Base-by-base conservation (phyloP, 2,888 invertebrate species). In the Brachylomia viminalis region DNA sequence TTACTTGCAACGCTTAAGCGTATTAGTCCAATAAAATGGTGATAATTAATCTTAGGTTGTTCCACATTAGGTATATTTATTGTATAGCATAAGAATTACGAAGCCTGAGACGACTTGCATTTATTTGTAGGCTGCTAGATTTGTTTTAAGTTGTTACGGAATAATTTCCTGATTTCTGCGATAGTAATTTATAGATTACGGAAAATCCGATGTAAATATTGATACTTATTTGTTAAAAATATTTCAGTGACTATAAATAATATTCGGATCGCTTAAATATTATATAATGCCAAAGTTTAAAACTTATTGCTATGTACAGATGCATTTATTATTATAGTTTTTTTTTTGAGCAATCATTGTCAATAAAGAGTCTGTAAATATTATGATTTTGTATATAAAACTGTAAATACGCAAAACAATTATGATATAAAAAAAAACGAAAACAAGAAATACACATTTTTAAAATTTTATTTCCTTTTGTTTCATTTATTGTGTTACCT, bases 251-350 rank as follows among this genome's bases (percentile, higher is more conserved):
- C 75, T 85, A 77, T 77, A 85, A 83, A 88, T 82, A 85, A 72
- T 84, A 86, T 85, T 90, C 86, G 86, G 83, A 89, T 90, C 86
- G 88, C 90, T 85, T 88, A 87, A 88, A 88, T 90, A 87, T 87
- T 88, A 87, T 94, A 94, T 94, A 95, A 96, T 96, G 95, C 96
- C 96, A 96, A 96, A 96, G 96, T 95, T 96, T 92, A 92, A 94
- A 95, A 94, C 93, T 93, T 93, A 92, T 93, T 94, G 94, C 93
- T 92, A 92, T 95, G 95, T 95, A 95, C 94, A 95, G 92, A 94
- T 92, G 95, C 93, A 94, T 93, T 93, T 94, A 95, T 95, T 94
- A 92, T 90, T 89, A 88, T 92, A 92, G 89, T 91, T 91, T 92
- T 59, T 91, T 59, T 92, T 83, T 93, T 90, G 90, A 89, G 82